These are phyloP conservation scores for Nannoperca obscura DNA, from an alignment of 2,797 vertebrate genomes.

Conservation along the genomic window DNA sequence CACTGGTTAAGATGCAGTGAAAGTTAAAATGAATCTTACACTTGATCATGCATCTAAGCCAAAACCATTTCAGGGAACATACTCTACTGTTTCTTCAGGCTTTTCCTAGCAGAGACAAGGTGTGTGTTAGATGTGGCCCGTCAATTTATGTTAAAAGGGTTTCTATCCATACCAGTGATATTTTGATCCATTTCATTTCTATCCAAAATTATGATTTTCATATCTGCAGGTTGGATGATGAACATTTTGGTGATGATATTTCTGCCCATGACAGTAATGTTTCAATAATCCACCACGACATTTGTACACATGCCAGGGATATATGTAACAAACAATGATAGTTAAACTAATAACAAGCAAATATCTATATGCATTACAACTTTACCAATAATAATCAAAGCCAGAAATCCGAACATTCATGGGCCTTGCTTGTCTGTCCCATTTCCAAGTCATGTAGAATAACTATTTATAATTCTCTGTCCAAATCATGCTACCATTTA, in stretches of 20 bases:
- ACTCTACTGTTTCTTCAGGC: not conserved
- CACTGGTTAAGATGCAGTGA: not conserved
- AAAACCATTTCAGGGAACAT: not conserved
- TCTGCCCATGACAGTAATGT: not conserved
- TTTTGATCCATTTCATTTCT: not conserved
- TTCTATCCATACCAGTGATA: not conserved
- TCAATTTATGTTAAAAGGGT: too few relatives aligned
- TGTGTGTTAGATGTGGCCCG: too few relatives aligned
- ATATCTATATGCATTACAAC: not conserved
- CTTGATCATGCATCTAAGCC: not conserved
- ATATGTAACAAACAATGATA: not conserved
- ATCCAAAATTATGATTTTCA: not conserved
- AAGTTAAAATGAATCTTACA: not conserved
- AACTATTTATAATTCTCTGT: not conserved
- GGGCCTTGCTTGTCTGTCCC: not conserved
- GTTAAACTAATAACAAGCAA: not conserved
- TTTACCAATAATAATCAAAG: not conserved
- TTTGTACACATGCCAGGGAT: not conserved
- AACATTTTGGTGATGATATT: not conserved
- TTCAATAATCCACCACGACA: conserved; percentile 6
- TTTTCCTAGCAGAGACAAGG: not conserved
- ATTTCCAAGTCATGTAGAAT: conserved; percentile 1
- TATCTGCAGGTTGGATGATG: not conserved
- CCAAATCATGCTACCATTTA: not conserved
- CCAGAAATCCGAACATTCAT: not conserved